These are phyloP conservation scores for Parapristionchus giblindavisi DNA, from an alignment of 2,888 invertebrate species.

Conservation along the genomic window DNA sequence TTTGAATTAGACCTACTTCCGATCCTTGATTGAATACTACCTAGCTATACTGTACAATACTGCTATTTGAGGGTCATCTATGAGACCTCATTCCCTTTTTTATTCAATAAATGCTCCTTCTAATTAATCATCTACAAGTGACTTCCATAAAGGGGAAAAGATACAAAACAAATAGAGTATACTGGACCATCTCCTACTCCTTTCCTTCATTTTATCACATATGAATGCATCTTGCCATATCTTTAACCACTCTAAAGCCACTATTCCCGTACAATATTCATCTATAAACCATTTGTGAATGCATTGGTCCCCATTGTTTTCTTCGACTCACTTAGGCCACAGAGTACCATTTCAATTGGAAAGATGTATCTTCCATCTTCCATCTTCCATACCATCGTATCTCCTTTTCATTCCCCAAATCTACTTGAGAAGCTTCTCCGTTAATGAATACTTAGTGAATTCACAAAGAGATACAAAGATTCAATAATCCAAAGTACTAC, in stretches of 20 bases:
- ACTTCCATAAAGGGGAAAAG: neutral
- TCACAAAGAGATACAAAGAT: too few relatives aligned
- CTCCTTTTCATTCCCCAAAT: too few relatives aligned
- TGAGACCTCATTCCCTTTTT: too few relatives aligned
- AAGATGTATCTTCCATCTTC: too few relatives aligned
- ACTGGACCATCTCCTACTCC: neutral
- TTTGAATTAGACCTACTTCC: constrained; percentile 28
- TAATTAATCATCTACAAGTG: neutral
- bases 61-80: too few relatives aligned
- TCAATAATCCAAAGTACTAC: too few relatives aligned
- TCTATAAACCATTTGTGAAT: constrained; percentile 30
- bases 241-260: constrained; percentile 15
- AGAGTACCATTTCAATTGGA: too few relatives aligned
- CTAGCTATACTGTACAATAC: neutral
- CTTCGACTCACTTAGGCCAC: constrained; percentile 19
- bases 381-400: too few relatives aligned
- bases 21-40: neutral
- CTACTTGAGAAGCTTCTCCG: constrained; percentile 18
- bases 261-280: constrained; percentile 34
- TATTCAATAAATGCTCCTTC: too few relatives aligned
- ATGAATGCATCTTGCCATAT: neutral
- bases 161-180: neutral
- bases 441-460: constrained; percentile 33
- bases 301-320: constrained; percentile 30
- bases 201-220: constrained; percentile 18